Base-by-base conservation (phyloP, 2,888 invertebrate species). In the Agrilus biguttatus region DNA sequence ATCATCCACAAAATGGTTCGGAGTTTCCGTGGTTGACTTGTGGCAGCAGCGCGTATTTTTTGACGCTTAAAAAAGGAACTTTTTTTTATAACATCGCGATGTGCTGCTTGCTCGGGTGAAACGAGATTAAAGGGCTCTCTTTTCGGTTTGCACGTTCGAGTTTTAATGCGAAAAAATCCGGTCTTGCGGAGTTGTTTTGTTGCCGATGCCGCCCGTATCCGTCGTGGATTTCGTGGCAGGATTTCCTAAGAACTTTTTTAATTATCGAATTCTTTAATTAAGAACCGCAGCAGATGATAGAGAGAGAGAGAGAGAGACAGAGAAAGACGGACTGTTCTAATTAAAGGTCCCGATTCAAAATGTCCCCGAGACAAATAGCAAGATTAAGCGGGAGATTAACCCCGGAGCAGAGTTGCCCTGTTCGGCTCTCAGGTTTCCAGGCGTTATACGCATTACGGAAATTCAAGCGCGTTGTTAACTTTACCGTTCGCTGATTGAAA, bases 241-340 rank as follows among this genome's bases (percentile, higher is more conserved):
- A 28, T 28, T 28, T 28, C 34, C 17, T 14, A 33, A 17, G 39
- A 47, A 47, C 42, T 47, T 47, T 47, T 47, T 47, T 45, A 47
- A 47, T 47, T 47, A 47, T 47, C 44, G 40, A 43, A 49, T 47
- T 49, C 44, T 39, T 49, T 49, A 49, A 49, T 49, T 49, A 47
- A 47, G 45, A 44, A 43, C 45, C 41, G 41, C 38, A 23, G 42
- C 42, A 33, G 28, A 28, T 4, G 28, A 28, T 28, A 10, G 28
- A 28, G 28, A 28, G 28, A 10, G 21, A 21, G 21, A 21, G 8
- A 28, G 2, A 28, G 2, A 10, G 2, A 28, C 2, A 28, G 28
- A 28, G 28, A 28, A 10, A 10, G 28, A 21, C 6, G 21, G 21
- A 21, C 21, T 21, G 42, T 44, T 47, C 36, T 49, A 49, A 49